Evolutionary conservation across 2,113 vertebrate genomes (phyloP).

Genomic region (Peromyscus maniculatus): DNA sequence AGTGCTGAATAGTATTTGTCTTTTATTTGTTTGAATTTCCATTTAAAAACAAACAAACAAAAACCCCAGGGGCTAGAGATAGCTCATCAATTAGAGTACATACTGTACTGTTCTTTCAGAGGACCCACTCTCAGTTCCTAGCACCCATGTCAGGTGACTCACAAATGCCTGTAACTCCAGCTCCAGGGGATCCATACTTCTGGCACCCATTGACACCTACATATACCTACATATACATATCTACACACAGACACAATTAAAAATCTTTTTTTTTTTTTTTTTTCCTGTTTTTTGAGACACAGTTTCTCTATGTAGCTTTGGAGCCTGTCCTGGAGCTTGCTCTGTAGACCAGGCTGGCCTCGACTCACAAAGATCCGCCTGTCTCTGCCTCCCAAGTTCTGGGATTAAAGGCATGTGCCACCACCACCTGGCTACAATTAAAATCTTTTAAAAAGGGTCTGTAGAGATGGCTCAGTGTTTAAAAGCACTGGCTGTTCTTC

Average conservation of each 20-base stretch:
- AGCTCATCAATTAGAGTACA: not conserved
- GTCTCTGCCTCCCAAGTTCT: no score
- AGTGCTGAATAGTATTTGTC: not conserved
- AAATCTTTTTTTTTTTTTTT: not conserved
- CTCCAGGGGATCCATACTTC: not conserved
- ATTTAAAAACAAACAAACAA: slow-evolving; percentile 26
- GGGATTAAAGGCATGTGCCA: no score
- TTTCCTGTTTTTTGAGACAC: no score
- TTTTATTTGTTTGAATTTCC: slow-evolving; percentile 8
- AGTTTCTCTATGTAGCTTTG: no score
- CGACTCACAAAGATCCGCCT: no score
- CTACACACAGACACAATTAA: not conserved
- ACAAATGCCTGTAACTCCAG: not conserved
- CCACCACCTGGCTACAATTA: not conserved
- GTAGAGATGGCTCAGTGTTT: not conserved
- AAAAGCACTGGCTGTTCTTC: not conserved
- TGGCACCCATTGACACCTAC: not conserved
- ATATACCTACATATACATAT: not conserved
- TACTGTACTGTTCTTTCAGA: not conserved
- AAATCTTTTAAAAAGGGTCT: not conserved
- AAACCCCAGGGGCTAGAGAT: not conserved
- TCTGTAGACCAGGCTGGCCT: no score
- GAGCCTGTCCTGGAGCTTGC: no score
- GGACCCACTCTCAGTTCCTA: not conserved
- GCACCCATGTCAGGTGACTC: not conserved